Base-by-base conservation (phyloP, 2,888 invertebrate species). In the Myopa testacea region DNA sequence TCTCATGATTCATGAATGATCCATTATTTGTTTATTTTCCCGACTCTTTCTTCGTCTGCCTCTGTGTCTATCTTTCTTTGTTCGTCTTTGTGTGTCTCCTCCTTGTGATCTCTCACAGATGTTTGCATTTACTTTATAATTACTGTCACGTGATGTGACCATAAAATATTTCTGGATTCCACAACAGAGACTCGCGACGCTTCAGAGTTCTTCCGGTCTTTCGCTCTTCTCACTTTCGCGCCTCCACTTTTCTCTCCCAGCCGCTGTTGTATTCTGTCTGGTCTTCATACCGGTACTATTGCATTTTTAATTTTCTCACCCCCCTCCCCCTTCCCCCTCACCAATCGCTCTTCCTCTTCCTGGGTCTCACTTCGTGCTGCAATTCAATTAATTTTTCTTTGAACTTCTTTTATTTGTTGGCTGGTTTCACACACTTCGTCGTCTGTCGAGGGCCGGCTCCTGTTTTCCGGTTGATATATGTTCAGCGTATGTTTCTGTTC, bases 111-210 rank as follows among this genome's bases (percentile, higher is more conserved):
- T 82, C 82, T 78, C 82, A 82, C 86, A 86, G 86, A 87, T 86
- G 86, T 86, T 87, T 87, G 85, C 86, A 87, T 87, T 87, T 86
- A 86, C 81, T 81, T 81, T 84, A 86, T 87, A 87, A 87, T 86
- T 87, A 86, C 84, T 87, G 88, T 86, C 86, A 87, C 87, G 88
- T 88, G 86, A 87, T 87, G 87, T 84, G 86, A 84, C 84, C 85
- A 84, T 87, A 85, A 86, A 84, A 84, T 69, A 26, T 75, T 69
- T 69, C 60, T 40, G 45, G 58, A 69, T 75, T 45, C 69, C 69
- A 60, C 60, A 65, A 60, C 69, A 45, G 60, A 69, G 60, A 34
- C 63, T 74, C 37, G n/a, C 26, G 40, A 19, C 40, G 45, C 45
- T 45, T 3, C 26, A 12, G 63, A 63, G 34, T 34, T 63, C n/a